These are phyloP conservation scores for Manduca sexta DNA, from an alignment of 1,140 invertebrate genomes.

Conservation along the genomic window DNA sequence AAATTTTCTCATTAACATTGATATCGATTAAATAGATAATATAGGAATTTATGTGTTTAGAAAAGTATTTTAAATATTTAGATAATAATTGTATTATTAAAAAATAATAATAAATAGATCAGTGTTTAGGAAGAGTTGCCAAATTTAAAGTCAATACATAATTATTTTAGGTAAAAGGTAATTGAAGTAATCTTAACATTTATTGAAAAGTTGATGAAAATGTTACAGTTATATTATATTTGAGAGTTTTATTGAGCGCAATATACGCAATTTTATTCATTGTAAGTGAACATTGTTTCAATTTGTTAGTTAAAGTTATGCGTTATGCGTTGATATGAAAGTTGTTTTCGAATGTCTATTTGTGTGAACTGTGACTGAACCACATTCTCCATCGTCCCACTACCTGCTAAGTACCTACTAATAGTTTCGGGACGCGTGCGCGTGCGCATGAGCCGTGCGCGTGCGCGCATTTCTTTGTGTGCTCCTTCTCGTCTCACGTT, in stretches of 20 bases:
- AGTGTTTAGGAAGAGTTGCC: constrained; percentile 71
- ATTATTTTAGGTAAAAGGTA: constrained; percentile 71
- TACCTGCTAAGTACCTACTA: background rate
- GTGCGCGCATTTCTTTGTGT: too few relatives aligned
- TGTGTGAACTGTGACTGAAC: background rate
- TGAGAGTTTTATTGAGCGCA: constrained; percentile 72
- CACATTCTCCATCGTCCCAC: too few relatives aligned
- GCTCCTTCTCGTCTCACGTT: constrained; percentile 24
- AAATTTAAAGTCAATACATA: constrained; percentile 73
- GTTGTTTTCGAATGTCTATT: constrained; percentile 53
- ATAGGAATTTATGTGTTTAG: constrained; percentile 71
- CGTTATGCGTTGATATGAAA: constrained; percentile 65
- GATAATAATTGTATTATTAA: constrained; percentile 53
- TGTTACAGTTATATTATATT: constrained; percentile 73
- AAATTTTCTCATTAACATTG: constrained; percentile 59
- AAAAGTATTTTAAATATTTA: constrained; percentile 73
- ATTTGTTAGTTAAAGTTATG: constrained; percentile 72
- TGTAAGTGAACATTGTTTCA: constrained; percentile 69
- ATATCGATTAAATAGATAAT: constrained; percentile 70
- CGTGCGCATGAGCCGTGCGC: constrained; percentile 7
- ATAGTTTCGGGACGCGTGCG: background rate
- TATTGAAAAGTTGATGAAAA: constrained; percentile 71
- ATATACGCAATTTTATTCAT: constrained; percentile 69
- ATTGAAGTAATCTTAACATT: constrained; percentile 71
- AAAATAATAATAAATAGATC: constrained; percentile 58